phyloP scores from a whole-genome alignment of 2,888 invertebrate species.

The Hesperia comma region DNA sequence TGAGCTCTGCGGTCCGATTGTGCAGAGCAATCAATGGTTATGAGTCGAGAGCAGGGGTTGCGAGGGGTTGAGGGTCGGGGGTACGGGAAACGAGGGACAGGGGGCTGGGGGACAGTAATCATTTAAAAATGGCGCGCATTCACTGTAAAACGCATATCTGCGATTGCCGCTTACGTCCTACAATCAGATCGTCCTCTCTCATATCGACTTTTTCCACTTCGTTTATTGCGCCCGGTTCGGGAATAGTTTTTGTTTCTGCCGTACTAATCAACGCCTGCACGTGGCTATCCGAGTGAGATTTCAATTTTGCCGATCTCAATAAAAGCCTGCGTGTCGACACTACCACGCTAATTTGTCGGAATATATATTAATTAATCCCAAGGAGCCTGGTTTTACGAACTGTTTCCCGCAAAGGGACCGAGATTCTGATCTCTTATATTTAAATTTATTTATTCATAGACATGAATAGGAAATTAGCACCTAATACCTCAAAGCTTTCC shows the following conservation, averaged over 20 bases:
- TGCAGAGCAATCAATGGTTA: conserved; percentile 75
- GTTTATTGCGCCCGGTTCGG: conserved; percentile 74
- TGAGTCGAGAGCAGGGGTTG: conserved; percentile 48
- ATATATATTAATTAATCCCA: conserved; percentile 4
- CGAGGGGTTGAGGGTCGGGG: conserved; percentile 35
- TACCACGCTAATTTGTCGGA: conserved; percentile 40
- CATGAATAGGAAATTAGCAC: too few relatives aligned
- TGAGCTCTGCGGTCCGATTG: conserved; percentile 65
- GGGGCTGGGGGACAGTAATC: conserved; percentile 59
- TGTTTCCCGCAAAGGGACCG: too few relatives aligned
- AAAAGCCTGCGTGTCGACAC: conserved; percentile 44
- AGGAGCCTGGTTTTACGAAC: background rate
- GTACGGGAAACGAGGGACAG: conserved; percentile 24
- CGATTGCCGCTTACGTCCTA: conserved; percentile 76
- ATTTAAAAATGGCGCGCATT: conserved; percentile 74
- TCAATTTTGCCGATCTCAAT: conserved; percentile 51
- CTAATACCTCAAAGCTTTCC: too few relatives aligned
- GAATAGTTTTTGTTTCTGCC: conserved; percentile 80
- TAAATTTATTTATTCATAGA: too few relatives aligned
- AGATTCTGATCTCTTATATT: too few relatives aligned
- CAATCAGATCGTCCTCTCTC: conserved; percentile 72
- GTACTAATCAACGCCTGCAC: conserved; percentile 79
- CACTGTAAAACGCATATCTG: conserved; percentile 74
- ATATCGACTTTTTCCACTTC: conserved; percentile 82
- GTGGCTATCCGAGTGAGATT: conserved; percentile 60